Conservation (phyloP, 2,113 vertebrate genomes). For the Dromaius novaehollandiae region DNA sequence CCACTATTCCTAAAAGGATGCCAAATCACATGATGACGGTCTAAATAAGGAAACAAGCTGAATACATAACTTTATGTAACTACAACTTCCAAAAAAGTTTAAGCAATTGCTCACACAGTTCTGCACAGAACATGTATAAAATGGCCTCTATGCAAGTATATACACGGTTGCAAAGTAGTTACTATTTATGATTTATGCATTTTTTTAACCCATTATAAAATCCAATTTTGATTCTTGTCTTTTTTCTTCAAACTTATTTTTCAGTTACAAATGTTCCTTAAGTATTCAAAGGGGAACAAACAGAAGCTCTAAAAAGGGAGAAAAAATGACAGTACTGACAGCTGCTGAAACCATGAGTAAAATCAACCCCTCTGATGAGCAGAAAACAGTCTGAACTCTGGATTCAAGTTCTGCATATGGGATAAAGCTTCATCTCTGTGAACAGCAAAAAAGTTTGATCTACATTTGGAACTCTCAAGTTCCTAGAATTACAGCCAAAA, state of each 20-base stretch:
- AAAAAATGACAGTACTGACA: not conserved
- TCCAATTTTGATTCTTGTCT: not conserved
- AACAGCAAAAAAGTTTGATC: not conserved
- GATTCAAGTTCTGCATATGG: not conserved
- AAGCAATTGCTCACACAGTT: not conserved
- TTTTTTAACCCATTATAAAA: not conserved
- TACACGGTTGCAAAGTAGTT: not conserved
- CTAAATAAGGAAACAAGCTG: not conserved
- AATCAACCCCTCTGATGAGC: not conserved
- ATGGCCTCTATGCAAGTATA: not conserved
- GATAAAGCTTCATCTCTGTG: not conserved
- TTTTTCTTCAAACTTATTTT: not conserved
- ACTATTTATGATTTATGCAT: not conserved
- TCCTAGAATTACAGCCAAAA: not conserved
- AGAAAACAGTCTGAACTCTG: not conserved
- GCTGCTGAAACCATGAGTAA: not conserved
- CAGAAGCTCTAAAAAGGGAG: not conserved
- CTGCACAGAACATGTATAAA: not conserved
- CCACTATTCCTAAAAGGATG: not conserved
- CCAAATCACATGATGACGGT: not conserved
- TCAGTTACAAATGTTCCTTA: not conserved
- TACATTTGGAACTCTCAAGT: not conserved
- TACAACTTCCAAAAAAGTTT: not conserved
- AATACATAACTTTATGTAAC: not conserved
- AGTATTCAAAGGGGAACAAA: not conserved